These are phyloP conservation scores for Agraylea sexmaculata DNA, from an alignment of 1,140 invertebrate species.

Conservation along the genomic window DNA sequence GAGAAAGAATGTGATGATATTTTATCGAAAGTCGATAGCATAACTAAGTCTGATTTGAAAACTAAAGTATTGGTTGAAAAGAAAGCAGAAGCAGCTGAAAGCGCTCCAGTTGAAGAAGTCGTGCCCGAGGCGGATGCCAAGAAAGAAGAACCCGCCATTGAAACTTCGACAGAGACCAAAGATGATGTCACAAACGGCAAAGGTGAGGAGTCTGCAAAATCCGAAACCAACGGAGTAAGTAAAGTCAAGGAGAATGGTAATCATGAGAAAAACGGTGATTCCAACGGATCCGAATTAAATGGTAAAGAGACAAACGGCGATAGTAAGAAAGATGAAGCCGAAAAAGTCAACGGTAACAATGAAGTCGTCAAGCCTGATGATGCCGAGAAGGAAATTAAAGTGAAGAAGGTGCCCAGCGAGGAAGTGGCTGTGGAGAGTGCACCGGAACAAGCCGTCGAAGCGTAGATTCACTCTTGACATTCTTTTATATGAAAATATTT, in stretches of 20 bases:
- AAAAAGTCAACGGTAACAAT: conserved; percentile 11
- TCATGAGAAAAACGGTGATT: conserved; percentile 5
- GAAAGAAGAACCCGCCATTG: too few species aligned
- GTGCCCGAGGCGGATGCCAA: not conserved
- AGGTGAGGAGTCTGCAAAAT: not conserved
- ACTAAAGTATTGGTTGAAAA: conserved; percentile 12
- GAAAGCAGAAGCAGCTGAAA: not conserved
- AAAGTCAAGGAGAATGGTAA: too few species aligned
- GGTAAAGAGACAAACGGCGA: conserved; percentile 1
- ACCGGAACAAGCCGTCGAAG: conserved; percentile 13
- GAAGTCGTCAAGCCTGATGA: conserved; percentile 2
- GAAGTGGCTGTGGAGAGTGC: conserved; percentile 6
- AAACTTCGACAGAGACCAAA: too few species aligned
- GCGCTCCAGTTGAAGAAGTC: not conserved
- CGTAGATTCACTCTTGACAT: too few species aligned
- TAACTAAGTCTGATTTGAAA: conserved; percentile 11
- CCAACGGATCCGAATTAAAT: too few species aligned
- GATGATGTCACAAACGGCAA: not conserved
- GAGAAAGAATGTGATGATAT: conserved; percentile 19
- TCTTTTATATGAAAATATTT: too few species aligned
- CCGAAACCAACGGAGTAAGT: not conserved
- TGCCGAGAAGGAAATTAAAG: conserved; percentile 11
- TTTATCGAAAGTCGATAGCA: conserved; percentile 16
- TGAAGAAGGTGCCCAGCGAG: conserved; percentile 16
- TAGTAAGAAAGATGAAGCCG: not conserved